These are phyloP conservation scores for Ormyrus rosae DNA, from an alignment of 2,888 invertebrate genomes.

Conservation along the genomic window DNA sequence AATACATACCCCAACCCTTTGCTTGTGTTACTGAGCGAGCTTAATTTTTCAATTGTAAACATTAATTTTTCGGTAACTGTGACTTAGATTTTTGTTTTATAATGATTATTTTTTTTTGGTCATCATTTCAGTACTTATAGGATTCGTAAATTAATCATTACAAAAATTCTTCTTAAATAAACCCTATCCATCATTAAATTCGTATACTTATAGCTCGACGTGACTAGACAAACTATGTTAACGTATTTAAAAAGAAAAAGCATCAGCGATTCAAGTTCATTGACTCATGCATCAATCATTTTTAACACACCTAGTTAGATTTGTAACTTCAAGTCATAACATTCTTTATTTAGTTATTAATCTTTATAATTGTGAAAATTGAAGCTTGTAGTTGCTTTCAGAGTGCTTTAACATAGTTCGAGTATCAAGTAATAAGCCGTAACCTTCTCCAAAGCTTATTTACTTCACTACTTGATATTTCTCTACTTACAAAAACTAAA, in stretches of 20 bases:
- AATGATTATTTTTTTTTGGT: slow-evolving; percentile 8
- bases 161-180: background rate
- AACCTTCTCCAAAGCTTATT: background rate
- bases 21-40: slow-evolving; percentile 49
- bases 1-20: slow-evolving; percentile 21
- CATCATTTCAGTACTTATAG: slow-evolving; percentile 6
- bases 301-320: slow-evolving; percentile 23
- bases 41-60: slow-evolving; percentile 41
- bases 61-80: slow-evolving; percentile 13
- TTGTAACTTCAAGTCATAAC: slow-evolving; percentile 7
- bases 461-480: background rate
- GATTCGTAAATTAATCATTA: slow-evolving; percentile 5
- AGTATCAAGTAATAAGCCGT: slow-evolving; percentile 12
- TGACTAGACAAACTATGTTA: no score
- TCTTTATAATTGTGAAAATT: slow-evolving; percentile 31
- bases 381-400: slow-evolving; percentile 39
- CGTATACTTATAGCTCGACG: background rate
- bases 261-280: slow-evolving; percentile 43
- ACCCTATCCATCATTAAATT: slow-evolving; percentile 14
- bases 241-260: no score
- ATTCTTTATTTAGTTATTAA: slow-evolving; percentile 8
- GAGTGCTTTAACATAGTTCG: background rate
- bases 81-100: slow-evolving; percentile 22
- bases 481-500: slow-evolving; percentile 9
- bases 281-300: slow-evolving; percentile 51